Evolutionary conservation across 2,888 invertebrate species (phyloP), one percentile per base, ranked within the genome.

Genomic region (Lobophora halterata): DNA sequence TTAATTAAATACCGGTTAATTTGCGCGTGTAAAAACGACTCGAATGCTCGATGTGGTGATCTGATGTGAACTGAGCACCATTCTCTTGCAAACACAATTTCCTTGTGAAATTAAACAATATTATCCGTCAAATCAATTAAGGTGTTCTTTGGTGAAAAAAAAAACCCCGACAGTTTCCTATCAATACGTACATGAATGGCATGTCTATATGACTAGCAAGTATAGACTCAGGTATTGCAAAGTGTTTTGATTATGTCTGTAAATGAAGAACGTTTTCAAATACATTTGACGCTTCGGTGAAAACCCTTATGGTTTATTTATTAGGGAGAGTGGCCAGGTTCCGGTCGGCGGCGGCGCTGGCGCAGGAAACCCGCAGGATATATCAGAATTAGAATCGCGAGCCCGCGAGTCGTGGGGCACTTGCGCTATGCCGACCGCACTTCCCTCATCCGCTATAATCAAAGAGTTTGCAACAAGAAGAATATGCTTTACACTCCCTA

Each of bases 351-450:
- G 58, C 58, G 68, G 52, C 61, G 67, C 60, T 58, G 52, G 60
- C 66, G 62, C 75, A 75, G 79, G 75, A 77, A 74, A 71, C 74
- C 65, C 65, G 62, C 67, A 70, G 75, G 73, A 78, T 79, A 78
- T 76, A 74, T 78, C 74, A 69, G 70, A 76, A 78, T 80, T 79
- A 79, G 79, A 78, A 74, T 76, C 70, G 76, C 75, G 57, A 72
- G 65, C 67, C 65, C 64, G 68, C 66, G 71, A 63, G 69, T 66
- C 75, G 58, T 61, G 62, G 28, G 64, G 54, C 66, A 67, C 71
- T 75, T 72, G 65, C 63, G 61, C 55, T 61, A 71, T 67, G 65
- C 70, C 67, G 67, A 69, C 65, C 72, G 69, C 67, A 72, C 67
- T 75, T 76, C 72, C 75, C 68, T 67, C 71, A 69, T 74, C 72